Evolutionary conservation across 37 sponge, comb jelly and placozoan genomes (phyloP), one percentile per base, ranked within the genome.

Genomic region (Amphimedon queenslandica): DNA sequence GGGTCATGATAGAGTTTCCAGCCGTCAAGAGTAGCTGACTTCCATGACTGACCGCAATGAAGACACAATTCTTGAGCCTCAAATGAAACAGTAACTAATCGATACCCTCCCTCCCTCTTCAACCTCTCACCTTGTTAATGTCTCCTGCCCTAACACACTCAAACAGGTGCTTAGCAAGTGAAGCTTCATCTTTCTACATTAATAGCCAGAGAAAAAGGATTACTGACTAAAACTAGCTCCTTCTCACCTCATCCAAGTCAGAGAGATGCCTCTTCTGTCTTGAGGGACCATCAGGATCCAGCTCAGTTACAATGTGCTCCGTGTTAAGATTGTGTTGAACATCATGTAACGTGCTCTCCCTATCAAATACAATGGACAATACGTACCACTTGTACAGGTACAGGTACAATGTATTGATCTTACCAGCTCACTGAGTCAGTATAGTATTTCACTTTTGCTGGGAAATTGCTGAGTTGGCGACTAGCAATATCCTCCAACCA

Each of bases 1-100:
- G 91, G 96, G 67, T 98, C 99, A 73, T 98, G 90, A 69, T 80
- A 80, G 6, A 94, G 82, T 61, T 83, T 81, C 85, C 93, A 86
- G 5, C 99, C 99, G 10, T 92, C 90, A 18, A 98, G 55, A 30
- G 77, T 66, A 1, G 90, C 91, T 32, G 96, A 93, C 41, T 81
- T 88, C 96, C 93, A 95, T 0, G 89, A 65, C 81, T 98, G 90
- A 0, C 96, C 96, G 42, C 77, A 57, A 10, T 68, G 35, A 3
- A 80, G 63, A 71, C 93, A 94, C 58, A 95, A 30, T 25, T 90
- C 79, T 78, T 92, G 96, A 13, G 96, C 99, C 91, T 94, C 57
- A 1, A 39, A 11, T 38, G 2, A 66, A 20, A 64, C 55, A 11
- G 69, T 20, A 71, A 31, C 10, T 29, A 32, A 34, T 58, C 31